A percentile compares a stretch with the other conserved stretches of the same genome.
phyloP scores from a whole-genome alignment of 2,888 invertebrate genomes.

The Eupithecia subfuscata region DNA sequence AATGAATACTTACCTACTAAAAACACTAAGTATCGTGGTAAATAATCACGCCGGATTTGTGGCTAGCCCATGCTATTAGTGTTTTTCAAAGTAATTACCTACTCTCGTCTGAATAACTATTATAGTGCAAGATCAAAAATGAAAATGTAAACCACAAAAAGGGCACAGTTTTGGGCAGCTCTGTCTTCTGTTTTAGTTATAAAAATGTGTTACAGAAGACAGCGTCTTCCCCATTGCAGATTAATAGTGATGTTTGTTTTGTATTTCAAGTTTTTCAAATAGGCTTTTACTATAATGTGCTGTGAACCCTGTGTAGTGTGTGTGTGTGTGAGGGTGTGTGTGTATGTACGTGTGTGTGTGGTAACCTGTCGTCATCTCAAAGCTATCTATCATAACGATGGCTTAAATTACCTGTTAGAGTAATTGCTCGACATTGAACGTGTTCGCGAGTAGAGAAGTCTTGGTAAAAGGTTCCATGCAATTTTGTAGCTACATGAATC shows the following conservation, averaged over 20 bases:
- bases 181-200: no score
- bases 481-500: neutral
- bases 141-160: no score
- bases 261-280: neutral
- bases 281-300: neutral
- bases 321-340: no score
- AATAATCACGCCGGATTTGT: no score
- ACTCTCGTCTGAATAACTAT: no score
- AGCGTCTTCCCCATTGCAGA: no score
- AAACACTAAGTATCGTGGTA: no score
- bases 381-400: neutral
- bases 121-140: neutral
- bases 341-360: no score
- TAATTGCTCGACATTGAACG: neutral
- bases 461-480: neutral
- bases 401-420: conserved; percentile 2
- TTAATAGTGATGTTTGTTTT: neutral
- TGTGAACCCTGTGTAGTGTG: neutral
- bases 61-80: neutral
- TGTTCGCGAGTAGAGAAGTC: neutral
- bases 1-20: neutral
- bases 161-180: no score
- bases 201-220: no score
- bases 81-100: neutral
- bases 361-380: neutral